Evolutionary conservation across 2,797 vertebrate genomes (phyloP), one percentile per base, ranked within the genome.

Genomic region (Lepilemur ruficaudatus): DNA sequence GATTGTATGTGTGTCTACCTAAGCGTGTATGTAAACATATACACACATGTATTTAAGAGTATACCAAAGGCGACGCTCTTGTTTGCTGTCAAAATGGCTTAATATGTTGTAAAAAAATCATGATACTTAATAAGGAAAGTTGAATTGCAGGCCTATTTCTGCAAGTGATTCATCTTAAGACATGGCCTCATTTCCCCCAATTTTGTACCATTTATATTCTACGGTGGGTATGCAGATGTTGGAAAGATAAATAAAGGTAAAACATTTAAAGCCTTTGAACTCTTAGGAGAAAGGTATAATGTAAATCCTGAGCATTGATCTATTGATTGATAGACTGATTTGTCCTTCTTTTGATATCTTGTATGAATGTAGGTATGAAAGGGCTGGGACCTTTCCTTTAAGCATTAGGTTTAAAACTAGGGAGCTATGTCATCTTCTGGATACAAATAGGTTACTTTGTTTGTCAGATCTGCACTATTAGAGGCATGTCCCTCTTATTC

Each of bases 121-220:
- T 67, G 41, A 52, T 52, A 28, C 25, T 92, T 69, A 80, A 14
- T 83, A 75, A 88, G 55, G 92, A 85, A 89, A 73, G n/a, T 50
- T 82, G 76, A 91, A 50, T 30, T 86, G 41, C 43, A 43, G 38
- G 35, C 57, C 55, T 78, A 2, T 88, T 88, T 79, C n/a, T 82
- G 57, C 10, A 63, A 32, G 69, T 67, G 79, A 38, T 41, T 91
- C 70, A 90, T 57, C 63, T 96, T 73, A 82, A 95, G 70, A 90
- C 55, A 48, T 94, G 88, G 52, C 38, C 78, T 88, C 52, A 28
- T 93, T 89, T 28, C 10, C 73, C 86, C 67, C 89, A 89, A 1
- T 57, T 87, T 92, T 72, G 61, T 81, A 50, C 38, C 38, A 17
- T 89, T 92, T 94, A 7, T 52, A 4, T 43, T 93, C 65, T 73